Percentiles rank a stretch among this genome's conserved stretches.
Evolutionary conservation across 64 coral and sea anemone species (phyloP).

Genomic region (Actinia equina): DNA sequence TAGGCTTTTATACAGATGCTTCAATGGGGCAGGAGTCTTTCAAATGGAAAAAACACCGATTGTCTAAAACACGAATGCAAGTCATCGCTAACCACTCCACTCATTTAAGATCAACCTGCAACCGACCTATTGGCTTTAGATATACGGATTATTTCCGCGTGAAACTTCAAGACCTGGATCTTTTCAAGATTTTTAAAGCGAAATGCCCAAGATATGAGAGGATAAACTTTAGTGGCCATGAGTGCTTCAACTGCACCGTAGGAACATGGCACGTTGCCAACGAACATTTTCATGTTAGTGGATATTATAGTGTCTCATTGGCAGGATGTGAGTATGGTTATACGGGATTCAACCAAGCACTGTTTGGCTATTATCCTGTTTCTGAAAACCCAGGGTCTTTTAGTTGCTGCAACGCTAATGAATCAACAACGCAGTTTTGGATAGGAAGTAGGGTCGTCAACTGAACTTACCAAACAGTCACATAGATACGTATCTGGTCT

Average conservation of each 20-base stretch:
- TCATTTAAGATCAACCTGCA: neutral
- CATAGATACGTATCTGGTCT: too few relatives aligned
- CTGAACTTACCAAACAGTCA: neutral
- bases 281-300: constrained; percentile 1
- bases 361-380: neutral
- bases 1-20: neutral
- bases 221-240: neutral
- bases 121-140: neutral
- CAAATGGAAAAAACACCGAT: neutral
- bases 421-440: neutral
- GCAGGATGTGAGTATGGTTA: neutral
- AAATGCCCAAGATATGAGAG: neutral
- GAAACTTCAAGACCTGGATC: neutral
- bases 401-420: neutral
- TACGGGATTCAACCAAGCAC: neutral
- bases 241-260: neutral
- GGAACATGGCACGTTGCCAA: neutral
- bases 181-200: neutral
- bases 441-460: neutral
- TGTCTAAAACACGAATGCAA: neutral
- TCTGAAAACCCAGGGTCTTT: neutral
- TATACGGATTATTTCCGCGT: neutral
- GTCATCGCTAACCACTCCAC: neutral
- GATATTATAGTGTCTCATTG: neutral
- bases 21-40: neutral